Evolutionary conservation across 1,140 invertebrate genomes (phyloP).

Genomic region (Anastrepha ludens): DNA sequence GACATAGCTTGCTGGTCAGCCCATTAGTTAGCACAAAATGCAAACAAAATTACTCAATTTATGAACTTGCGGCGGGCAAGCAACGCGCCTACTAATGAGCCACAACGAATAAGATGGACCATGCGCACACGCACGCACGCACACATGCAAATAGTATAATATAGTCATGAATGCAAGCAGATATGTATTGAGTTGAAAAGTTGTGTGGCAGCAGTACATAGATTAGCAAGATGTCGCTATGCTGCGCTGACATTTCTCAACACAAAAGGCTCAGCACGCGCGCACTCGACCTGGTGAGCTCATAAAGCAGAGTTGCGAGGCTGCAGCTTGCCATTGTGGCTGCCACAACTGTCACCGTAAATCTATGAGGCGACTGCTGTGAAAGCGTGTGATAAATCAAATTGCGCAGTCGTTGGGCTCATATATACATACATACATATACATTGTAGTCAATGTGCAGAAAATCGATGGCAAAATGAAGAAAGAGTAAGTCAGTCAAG

Average conservation of each 20-base stretch:
- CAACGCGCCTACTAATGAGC: background rate
- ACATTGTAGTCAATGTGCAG: background rate
- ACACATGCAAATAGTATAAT: background rate
- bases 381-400: conserved; percentile 57
- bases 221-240: background rate
- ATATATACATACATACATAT: too few species aligned
- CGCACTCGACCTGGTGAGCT: background rate
- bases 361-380: conserved; percentile 55
- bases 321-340: conserved; percentile 47
- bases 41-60: conserved; percentile 59
- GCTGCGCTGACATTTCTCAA: conserved; percentile 4
- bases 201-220: background rate
- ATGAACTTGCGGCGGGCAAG: conserved; percentile 53
- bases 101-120: conserved; percentile 4
- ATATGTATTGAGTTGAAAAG: background rate
- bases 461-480: too few species aligned
- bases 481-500: background rate
- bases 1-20: background rate
- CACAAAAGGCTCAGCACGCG: conserved; percentile 44
- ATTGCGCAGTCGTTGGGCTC: background rate
- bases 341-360: conserved; percentile 56
- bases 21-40: conserved; percentile 50
- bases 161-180: background rate
- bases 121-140: background rate
- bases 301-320: conserved; percentile 47